Evolutionary conservation across 2,888 invertebrate genomes (phyloP).

Genomic region (Cylindroiulus punctatus): DNA sequence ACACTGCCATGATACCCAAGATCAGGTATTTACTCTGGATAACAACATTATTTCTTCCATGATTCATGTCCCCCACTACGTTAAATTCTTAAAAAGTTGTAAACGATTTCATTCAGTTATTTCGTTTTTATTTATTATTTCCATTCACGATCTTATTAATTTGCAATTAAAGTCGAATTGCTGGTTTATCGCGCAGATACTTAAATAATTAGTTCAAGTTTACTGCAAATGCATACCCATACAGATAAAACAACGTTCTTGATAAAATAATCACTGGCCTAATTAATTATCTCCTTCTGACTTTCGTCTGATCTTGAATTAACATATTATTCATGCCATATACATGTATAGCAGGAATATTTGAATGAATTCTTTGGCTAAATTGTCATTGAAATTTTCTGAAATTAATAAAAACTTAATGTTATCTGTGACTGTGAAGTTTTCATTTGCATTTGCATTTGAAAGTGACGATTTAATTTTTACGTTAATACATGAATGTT

Average conservation of each 20-base stretch:
- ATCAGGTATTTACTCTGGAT: neutral
- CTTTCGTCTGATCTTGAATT: neutral
- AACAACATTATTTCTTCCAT: neutral
- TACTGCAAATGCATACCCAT: neutral
- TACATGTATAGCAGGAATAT: neutral
- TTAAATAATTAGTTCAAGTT: neutral
- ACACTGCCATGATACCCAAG: neutral
- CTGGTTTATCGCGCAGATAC: neutral
- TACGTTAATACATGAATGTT: too few species aligned
- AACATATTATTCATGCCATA: neutral
- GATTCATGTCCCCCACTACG: neutral
- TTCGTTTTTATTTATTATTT: neutral
- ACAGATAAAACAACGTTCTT: neutral
- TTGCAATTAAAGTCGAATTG: neutral
- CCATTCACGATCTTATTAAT: neutral
- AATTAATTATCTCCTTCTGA: neutral
- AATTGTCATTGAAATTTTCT: too few species aligned
- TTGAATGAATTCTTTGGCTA: neutral
- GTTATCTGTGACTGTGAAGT: too few species aligned
- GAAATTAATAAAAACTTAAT: too few species aligned
- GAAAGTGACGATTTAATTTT: too few species aligned
- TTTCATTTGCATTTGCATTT: too few species aligned
- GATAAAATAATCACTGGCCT: neutral
- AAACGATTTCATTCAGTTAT: neutral
- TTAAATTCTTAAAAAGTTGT: neutral